Conservation (phyloP, 1,140 invertebrate genomes). For the Phymastichus coffea region DNA sequence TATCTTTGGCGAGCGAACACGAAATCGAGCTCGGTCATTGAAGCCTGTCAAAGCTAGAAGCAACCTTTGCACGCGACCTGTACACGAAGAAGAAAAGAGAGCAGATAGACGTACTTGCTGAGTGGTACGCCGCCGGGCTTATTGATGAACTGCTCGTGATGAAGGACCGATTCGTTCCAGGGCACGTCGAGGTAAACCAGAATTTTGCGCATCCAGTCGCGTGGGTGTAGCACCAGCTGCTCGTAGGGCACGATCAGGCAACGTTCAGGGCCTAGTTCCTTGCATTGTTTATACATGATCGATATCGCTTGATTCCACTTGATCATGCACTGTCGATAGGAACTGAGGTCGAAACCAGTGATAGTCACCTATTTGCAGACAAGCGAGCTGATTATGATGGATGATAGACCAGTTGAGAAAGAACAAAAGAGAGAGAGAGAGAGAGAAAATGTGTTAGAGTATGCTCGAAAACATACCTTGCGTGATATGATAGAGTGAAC, state of each 20-base stretch:
- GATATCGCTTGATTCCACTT: conserved; percentile 97
- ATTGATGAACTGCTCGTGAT: conserved; percentile 97
- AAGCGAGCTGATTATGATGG: no score
- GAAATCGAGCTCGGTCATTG: no score
- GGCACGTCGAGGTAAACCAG: conserved; percentile 88
- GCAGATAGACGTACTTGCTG: conserved; percentile 79
- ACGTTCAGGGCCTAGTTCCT: conserved; percentile 75
- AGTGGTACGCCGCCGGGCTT: conserved; percentile 90
- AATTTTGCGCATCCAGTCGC: conserved; percentile 85
- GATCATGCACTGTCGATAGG: conserved; percentile 88
- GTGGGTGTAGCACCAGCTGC: conserved; percentile 92
- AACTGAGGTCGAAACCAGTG: conserved; percentile 93
- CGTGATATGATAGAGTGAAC: conserved; percentile 98
- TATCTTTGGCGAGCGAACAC: no score
- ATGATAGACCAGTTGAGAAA: not conserved
- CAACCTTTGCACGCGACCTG: not conserved
- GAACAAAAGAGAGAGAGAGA: no score
- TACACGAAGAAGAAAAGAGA: not conserved
- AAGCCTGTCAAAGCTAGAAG: no score
- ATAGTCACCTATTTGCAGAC: conserved; percentile 97
- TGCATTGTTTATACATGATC: conserved; percentile 93
- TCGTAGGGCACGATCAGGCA: conserved; percentile 96
- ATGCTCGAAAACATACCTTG: conserved; percentile 73
- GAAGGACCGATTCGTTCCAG: conserved; percentile 94
- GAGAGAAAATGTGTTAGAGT: no score